Conservation (phyloP, 2,797 vertebrate species). For the Sebastes oblongus region DNA sequence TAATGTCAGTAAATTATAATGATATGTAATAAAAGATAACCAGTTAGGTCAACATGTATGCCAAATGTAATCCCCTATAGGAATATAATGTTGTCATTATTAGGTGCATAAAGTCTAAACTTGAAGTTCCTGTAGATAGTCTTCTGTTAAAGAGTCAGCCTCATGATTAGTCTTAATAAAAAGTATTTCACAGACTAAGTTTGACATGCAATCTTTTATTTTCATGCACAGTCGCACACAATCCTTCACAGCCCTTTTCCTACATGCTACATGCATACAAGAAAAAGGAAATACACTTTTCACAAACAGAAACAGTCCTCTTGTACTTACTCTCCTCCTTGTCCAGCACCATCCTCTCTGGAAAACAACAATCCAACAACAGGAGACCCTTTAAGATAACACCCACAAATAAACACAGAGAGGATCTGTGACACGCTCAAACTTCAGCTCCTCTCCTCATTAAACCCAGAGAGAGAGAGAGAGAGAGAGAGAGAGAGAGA, state of each 20-base stretch:
- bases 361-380: conserved; percentile 26
- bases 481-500: conserved; percentile 11
- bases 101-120: neutral
- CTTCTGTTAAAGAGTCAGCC: neutral
- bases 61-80: too few species aligned
- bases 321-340: conserved; percentile 94
- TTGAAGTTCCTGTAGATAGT: neutral
- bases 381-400: conserved; percentile 1
- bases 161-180: neutral
- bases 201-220: neutral
- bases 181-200: neutral
- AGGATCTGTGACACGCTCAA: conserved; percentile 34
- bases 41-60: neutral
- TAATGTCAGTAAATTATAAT: neutral
- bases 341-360: conserved; percentile 91
- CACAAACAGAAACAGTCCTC: neutral
- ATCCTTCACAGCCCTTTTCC: neutral
- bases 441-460: conserved; percentile 55
- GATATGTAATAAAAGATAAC: neutral
- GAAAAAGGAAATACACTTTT: neutral
- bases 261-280: neutral
- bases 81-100: neutral
- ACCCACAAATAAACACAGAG: neutral
- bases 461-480: conserved; percentile 4
- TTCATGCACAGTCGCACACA: neutral